phyloP scores from a whole-genome alignment of 2,888 invertebrate species.

The Pseudococcus jackbeardsleyi region DNA sequence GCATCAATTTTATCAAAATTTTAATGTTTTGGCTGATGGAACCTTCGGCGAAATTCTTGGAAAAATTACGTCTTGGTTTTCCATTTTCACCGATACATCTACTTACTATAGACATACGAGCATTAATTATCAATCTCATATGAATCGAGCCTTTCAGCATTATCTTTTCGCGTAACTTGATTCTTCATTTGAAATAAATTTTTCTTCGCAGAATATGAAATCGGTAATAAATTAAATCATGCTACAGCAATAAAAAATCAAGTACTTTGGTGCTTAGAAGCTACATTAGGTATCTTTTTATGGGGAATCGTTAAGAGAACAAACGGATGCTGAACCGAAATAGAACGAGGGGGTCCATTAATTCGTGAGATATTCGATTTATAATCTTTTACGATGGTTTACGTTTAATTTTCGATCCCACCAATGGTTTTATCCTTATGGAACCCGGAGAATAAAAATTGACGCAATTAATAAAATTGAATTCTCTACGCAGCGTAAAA shows the following conservation, averaged over 20 bases:
- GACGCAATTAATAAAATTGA: not conserved
- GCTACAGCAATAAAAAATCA: not conserved
- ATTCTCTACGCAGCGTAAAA: not conserved
- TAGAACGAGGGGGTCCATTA: no score
- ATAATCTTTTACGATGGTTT: no score
- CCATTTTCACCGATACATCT: not conserved
- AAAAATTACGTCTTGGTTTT: not conserved
- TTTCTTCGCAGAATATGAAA: not conserved
- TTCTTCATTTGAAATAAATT: not conserved
- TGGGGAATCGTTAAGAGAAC: no score
- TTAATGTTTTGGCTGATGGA: not conserved
- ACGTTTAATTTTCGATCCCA: no score
- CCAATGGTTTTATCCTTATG: not conserved
- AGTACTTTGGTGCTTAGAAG: not conserved
- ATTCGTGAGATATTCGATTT: no score
- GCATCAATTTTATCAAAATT: not conserved
- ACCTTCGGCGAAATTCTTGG: not conserved
- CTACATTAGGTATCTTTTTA: no score
- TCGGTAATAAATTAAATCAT: not conserved
- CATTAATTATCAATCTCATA: not conserved
- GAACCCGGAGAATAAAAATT: not conserved
- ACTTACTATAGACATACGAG: no score
- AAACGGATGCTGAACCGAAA: no score
- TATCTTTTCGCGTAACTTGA: not conserved
- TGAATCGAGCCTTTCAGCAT: not conserved